phyloP scores from a whole-genome alignment of 2,888 invertebrate genomes.

The Cataglyphis cursor region DNA sequence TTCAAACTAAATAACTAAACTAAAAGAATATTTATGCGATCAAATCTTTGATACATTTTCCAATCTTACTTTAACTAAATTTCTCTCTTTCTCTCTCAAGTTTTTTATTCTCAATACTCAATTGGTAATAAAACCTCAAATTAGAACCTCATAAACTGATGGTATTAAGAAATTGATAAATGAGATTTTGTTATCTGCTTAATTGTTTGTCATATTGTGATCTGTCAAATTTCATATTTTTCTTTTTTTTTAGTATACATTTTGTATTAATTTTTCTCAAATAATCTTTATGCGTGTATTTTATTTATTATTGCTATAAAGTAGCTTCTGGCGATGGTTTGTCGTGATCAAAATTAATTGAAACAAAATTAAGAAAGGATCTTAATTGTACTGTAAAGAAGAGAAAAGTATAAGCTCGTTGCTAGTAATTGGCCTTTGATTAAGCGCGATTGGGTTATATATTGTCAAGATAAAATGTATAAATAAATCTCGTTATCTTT shows the following conservation, averaged over 20 bases:
- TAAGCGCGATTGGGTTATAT: neutral
- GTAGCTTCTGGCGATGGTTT: neutral
- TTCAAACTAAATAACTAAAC: neutral
- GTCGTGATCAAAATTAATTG: neutral
- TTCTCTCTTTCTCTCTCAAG: neutral
- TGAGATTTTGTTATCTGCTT: neutral
- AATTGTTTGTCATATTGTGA: too few species aligned
- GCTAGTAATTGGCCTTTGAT: neutral
- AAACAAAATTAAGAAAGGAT: too few species aligned
- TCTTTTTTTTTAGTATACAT: neutral
- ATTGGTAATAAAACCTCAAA: neutral
- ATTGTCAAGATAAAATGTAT: neutral
- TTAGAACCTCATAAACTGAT: neutral
- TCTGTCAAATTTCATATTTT: neutral
- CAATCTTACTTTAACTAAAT: neutral
- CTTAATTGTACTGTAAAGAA: neutral
- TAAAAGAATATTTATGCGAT: neutral
- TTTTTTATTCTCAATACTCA: neutral
- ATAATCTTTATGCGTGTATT: neutral
- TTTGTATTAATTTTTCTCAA: neutral
- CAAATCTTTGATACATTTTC: neutral
- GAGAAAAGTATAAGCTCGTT: neutral
- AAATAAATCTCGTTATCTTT: neutral
- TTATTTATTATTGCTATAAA: constrained; percentile 4
- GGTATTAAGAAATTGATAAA: neutral